phyloP scores from a whole-genome alignment of 2,113 vertebrate species.

The Marmota monax region DNA sequence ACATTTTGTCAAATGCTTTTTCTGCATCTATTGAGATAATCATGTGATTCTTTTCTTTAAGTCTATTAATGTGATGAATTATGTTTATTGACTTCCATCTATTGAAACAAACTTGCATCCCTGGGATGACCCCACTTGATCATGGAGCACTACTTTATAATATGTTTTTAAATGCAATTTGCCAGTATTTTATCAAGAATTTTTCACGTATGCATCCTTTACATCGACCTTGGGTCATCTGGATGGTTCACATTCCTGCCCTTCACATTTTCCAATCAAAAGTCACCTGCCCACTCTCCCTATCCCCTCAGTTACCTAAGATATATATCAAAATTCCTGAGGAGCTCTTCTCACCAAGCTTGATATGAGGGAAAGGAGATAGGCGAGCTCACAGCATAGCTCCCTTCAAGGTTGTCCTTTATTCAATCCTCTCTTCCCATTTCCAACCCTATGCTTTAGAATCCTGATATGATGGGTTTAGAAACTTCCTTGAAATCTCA shows the following conservation, averaged over 20 bases:
- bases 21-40: too few species aligned
- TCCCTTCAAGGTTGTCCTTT: slow-evolving; percentile 8
- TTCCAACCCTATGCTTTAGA: neutral
- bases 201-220: neutral
- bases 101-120: too few species aligned
- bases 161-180: too few species aligned
- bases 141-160: too few species aligned
- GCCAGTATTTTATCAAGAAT: too few species aligned
- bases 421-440: slow-evolving; percentile 4
- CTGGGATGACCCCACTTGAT: too few species aligned
- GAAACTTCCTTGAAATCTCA: slow-evolving; percentile 32
- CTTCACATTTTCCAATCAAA: slow-evolving; percentile 28
- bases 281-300: neutral
- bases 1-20: too few species aligned
- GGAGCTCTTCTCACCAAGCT: neutral
- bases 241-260: neutral
- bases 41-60: too few species aligned
- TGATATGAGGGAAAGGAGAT: neutral
- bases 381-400: neutral
- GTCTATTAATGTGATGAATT: too few species aligned
- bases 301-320: neutral
- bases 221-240: neutral
- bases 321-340: neutral
- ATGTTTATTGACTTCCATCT: too few species aligned
- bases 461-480: neutral